These are phyloP conservation scores for Orthonychiurus folsomi DNA, from an alignment of 2,888 invertebrate genomes.

Conservation along the genomic window DNA sequence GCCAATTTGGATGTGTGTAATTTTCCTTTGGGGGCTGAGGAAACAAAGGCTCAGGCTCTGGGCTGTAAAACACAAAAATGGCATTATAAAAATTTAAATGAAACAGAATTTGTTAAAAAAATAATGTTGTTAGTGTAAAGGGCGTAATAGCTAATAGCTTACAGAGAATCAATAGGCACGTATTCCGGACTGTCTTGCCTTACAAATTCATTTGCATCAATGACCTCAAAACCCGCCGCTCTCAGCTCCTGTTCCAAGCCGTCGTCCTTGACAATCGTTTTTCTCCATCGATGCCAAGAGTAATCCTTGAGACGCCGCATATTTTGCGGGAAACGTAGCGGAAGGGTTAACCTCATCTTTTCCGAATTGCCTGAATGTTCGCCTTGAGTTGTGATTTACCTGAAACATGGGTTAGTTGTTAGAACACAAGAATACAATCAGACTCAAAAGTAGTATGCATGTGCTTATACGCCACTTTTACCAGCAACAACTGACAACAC, in stretches of 20 bases:
- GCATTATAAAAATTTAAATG: conserved; percentile 14
- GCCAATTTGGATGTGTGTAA: conserved; percentile 39
- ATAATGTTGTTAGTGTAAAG: neutral
- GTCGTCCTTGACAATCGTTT: conserved; percentile 52
- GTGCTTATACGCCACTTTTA: too few relatives aligned
- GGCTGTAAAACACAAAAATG: conserved; percentile 16
- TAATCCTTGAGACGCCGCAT: conserved; percentile 21
- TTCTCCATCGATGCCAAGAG: conserved; percentile 59
- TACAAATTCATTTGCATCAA: conserved; percentile 54
- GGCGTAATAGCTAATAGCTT: conserved; percentile 12
- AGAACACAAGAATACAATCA: too few relatives aligned
- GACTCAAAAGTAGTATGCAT: too few relatives aligned
- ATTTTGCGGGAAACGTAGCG: conserved; percentile 22
- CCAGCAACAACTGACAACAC: too few relatives aligned
- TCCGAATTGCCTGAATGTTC: too few relatives aligned
- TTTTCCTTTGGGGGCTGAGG: conserved; percentile 27
- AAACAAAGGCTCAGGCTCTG: conserved; percentile 23
- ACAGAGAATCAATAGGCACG: conserved; percentile 28
- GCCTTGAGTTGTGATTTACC: too few relatives aligned
- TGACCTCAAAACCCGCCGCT: conserved; percentile 53
- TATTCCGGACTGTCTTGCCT: conserved; percentile 17
- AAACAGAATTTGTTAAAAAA: neutral
- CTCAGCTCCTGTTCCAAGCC: conserved; percentile 51
- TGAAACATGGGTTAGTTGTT: too few relatives aligned
- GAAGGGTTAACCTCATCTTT: conserved; percentile 27